Evolutionary conservation across 64 coral and sea anemone genomes (phyloP).

Genomic region (Orbicella faveolata): DNA sequence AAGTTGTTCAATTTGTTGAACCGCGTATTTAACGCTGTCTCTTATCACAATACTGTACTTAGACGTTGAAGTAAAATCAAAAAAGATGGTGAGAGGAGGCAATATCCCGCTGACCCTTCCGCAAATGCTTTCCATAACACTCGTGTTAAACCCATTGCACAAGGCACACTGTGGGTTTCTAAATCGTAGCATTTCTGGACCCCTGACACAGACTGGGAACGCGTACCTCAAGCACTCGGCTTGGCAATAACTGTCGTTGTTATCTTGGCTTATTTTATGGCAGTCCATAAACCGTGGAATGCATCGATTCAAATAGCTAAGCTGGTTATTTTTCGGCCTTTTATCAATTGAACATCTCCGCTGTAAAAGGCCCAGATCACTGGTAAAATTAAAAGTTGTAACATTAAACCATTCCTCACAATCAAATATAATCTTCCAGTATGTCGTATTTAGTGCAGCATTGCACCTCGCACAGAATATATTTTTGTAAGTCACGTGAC

Average conservation of each 20-base stretch:
- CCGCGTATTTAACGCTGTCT: neutral
- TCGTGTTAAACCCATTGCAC: neutral
- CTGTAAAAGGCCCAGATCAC: neutral
- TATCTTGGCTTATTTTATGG: neutral
- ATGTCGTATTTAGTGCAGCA: neutral
- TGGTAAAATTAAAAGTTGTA: neutral
- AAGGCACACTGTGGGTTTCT: conserved; percentile 13
- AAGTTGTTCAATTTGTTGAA: neutral
- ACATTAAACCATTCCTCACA: neutral
- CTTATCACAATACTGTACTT: neutral
- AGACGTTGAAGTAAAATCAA: conserved; percentile 11
- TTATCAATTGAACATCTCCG: neutral
- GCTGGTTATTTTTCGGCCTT: neutral
- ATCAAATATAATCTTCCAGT: neutral
- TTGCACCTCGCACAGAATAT: conserved; percentile 38
- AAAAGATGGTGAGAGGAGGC: neutral
- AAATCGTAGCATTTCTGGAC: neutral
- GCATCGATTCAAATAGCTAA: neutral
- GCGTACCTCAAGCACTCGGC: conserved; percentile 19
- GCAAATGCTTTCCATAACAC: neutral
- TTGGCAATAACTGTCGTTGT: neutral
- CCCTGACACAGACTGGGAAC: neutral
- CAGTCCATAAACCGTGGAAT: neutral
- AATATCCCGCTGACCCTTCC: neutral
- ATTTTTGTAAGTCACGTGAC: conserved; percentile 30